Evolutionary conservation across 2,797 vertebrate genomes (phyloP), one percentile per base, ranked within the genome.

Genomic region (Coregonus sp.): DNA sequence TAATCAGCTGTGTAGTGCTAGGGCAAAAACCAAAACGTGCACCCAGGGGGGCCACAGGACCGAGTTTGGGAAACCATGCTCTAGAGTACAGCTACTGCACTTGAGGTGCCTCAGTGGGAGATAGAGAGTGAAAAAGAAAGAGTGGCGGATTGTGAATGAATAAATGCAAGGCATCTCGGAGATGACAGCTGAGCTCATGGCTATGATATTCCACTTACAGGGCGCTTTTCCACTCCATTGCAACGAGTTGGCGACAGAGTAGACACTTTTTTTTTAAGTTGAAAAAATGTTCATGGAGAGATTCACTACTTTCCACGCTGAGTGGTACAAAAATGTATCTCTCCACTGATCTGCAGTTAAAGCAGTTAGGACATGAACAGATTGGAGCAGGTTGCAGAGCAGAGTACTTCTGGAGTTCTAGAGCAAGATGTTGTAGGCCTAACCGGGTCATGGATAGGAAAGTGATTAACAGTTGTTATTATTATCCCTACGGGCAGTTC

Each of bases 211-310:
- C 67, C 61, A 70, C 71, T 80, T 71, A 61, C 18, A 5, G 65
- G 47, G 16, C 20, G 65, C 69, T 63, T 77, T 74, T 78, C 61
- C 72, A 81, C 73, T 18, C 40, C 56, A 12, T 3, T 72, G 73
- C 47, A 80, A 74, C 75, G 51, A 77, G 33, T 77, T 70, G 40
- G 40, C 31, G 4, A 50, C 70, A 0, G n/a, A 59, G 56, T 59
- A 59, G 56, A 5, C 0, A 66, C n/a, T 52, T 73, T 79, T 84
- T 77, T 25, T 73, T 40, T 31, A 40, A 20, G 63, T 51, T 54
- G 54, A 71, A 73, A 73, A 85, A 75, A 66, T 75, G 79, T 67
- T 79, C 78, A 61, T 81, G 73, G 78, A 74, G 63, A 76, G 68
- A 73, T 74, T 75, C 72, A 68, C 37, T 11, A 61, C n/a, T 20